Evolutionary conservation across 2,797 vertebrate species (phyloP), one percentile per base, ranked within the genome.

Genomic region (Lateolabrax maculatus): DNA sequence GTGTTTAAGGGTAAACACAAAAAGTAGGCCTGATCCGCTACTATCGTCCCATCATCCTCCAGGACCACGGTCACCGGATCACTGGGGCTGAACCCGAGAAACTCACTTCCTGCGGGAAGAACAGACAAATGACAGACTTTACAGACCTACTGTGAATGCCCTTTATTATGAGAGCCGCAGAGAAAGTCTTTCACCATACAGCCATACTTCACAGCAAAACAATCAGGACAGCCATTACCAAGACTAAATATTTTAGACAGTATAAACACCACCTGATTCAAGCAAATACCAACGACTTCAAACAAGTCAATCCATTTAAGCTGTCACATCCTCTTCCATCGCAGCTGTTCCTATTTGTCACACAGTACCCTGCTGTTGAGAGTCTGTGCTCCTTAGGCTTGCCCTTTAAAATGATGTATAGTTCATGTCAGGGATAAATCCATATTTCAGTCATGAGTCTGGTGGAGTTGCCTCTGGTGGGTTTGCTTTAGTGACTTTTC

Each of bases 1-100:
- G 98, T 98, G 81, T 98, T 95, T 6, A 89, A 31, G 1, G 98
- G 97, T 31, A 99, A 93, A 84, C 97, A 98, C 75, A 95, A 72
- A 86, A 99, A 99, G 75, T 98, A 99, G 76, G 95, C 95, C 0
- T 98, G 93, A 12, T 99, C 98, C 19, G 97, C 96, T 31, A 99
- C 96, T n/a, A 99, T 95, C 4, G 98, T 99, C 60, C 98, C 98
- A 65, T 99, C 98, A n/a, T 97, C 95, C 27, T 97, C 98, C 7
- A 99, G 94, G 11, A 98, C 97, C 67, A 99, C 87, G 7, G 95
- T 96, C 81, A 97, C 77, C 0, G 92, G 69, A 8, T 91, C 86
- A 31, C 48, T 57, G 4, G 92, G 51, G 37, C 87, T 82, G 39
- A 97, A 92, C 5, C 94, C 95, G 67, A 99, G 93, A 76, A 90